Base-by-base conservation (phyloP, 2,113 vertebrate species). In the Melanocharis versteri region DNA sequence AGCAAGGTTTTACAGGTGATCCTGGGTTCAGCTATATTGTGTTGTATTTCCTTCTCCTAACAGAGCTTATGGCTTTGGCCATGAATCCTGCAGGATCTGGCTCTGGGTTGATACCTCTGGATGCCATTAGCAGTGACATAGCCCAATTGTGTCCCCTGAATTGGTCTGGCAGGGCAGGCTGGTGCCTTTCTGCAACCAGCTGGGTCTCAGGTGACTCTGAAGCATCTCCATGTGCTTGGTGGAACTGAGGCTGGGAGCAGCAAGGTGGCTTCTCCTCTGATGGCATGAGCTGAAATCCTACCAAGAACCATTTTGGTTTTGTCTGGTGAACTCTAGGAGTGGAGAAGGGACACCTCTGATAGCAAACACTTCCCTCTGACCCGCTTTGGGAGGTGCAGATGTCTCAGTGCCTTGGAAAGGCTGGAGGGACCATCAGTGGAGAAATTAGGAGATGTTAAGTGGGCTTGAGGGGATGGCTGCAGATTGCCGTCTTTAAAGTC, bases 51-150 rank as follows among this genome's bases (percentile, higher is more conserved):
- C 28, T 68, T 81, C 70, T 69, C 69, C 77, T 61, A 57, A 13
- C 21, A 69, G 40, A 80, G 39, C 10, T 39, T 56, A 47, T 39
- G 40, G 23, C 57, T 90, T 80, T 76, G 80, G 40, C 27, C 7
- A 5, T 6, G 42, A 65, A 19, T 87, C 69, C 40, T 84, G 39
- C 50, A 44, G 54, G 50, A 44, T 33, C 27, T 27, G 56, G 60
- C n/a, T 78, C 58, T 0, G 0, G 19, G 17, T 45, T 0, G 0
- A 22, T 40, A 23, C 47, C 8, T 72, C 39, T 60, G 73, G 40
- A 28, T 73, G 44, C 27, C 2, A 2, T 39, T 62, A 22, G 53
- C 3, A 4, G 44, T 56, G 60, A 50, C 13, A 10, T 1, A 7
- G 24, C 27, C 35, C 19, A 5, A 0, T 15, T 47, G 56, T 83